Evolutionary conservation across 2,113 vertebrate species (phyloP), one percentile per base, ranked within the genome.

Genomic region (Oreocharis arfaki): DNA sequence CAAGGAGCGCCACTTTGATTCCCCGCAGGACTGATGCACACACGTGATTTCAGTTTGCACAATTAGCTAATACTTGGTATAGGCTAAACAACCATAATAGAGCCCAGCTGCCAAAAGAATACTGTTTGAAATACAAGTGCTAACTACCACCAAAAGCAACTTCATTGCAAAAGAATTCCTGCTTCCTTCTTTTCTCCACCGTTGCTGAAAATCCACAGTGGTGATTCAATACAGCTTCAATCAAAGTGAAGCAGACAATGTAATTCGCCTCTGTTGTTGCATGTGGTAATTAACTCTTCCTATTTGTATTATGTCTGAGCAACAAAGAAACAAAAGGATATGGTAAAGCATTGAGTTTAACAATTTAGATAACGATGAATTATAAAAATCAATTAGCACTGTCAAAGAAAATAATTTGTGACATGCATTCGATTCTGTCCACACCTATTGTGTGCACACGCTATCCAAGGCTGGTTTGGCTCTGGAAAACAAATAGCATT

Each of bases 241-340:
- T 78, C 73, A 96, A 75, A 97, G 77, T 24, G 50, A 93, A 67
- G 32, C n/a, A 88, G 44, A 64, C 83, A 93, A 96, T 93, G 71
- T 93, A 89, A 95, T 87, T 57, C 1, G 17, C 32, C 87, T 86
- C 82, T 89, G 60, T 84, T 94, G 84, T 57, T 59, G 52, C 50
- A 86, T 37, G 65, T 93, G 94, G 94, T 97, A 97, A 98, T 95
- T 98, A 97, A 97, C 75, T 97, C 97, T 94, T 96, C 57, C 87
- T 52, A n/a, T 81, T 80, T 96, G 69, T 81, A 92, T 94, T 89
- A 89, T 89, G 82, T 53, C 70, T n/a, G 68, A 86, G 39, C 73
- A 86, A 91, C 77, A 92, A 89, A 89, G 87, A 94, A 89, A 91
- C 64, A 95, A 85, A 81, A 91, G 49, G 52, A 75, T 53, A 69